A percentile compares a stretch with the other conserved stretches of the same genome.
These are phyloP conservation scores for Nymphalis c-album DNA, from an alignment of 2,888 invertebrate species.

Conservation along the genomic window DNA sequence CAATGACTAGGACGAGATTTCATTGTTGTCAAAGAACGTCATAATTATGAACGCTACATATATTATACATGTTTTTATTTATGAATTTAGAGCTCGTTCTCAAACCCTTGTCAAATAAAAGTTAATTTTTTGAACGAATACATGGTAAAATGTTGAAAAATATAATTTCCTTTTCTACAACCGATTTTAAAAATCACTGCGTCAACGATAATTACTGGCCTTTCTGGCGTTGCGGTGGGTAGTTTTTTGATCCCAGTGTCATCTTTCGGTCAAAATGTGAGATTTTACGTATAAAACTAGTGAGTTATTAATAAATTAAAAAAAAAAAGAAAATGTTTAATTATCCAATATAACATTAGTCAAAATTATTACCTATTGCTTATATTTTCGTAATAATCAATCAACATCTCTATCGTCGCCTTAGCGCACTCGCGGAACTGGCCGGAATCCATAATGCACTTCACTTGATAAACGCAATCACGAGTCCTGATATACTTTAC, in stretches of 20 bases:
- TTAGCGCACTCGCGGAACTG: conserved; percentile 92
- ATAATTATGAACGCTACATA: background rate
- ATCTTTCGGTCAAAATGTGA: no score
- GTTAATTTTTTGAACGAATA: no score
- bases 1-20: background rate
- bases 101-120: no score
- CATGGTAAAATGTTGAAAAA: no score
- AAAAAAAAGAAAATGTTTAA: background rate
- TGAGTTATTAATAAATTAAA: background rate
- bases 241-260: no score
- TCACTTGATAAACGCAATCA: conserved; percentile 35
- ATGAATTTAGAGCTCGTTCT: no score
- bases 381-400: conserved; percentile 93
- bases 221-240: no score
- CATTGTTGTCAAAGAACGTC: background rate
- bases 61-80: no score
- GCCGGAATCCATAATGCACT: conserved; percentile 85
- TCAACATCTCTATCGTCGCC: conserved; percentile 93
- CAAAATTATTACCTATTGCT: conserved; percentile 84
- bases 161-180: no score
- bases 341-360: conserved; percentile 19
- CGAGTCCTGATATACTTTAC: background rate
- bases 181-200: no score
- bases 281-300: no score
- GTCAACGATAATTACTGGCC: no score